Percentiles rank a stretch among this genome's conserved stretches.
These are phyloP conservation scores for Epistrophe grossulariae DNA, from an alignment of 2,888 invertebrate genomes.

Conservation along the genomic window DNA sequence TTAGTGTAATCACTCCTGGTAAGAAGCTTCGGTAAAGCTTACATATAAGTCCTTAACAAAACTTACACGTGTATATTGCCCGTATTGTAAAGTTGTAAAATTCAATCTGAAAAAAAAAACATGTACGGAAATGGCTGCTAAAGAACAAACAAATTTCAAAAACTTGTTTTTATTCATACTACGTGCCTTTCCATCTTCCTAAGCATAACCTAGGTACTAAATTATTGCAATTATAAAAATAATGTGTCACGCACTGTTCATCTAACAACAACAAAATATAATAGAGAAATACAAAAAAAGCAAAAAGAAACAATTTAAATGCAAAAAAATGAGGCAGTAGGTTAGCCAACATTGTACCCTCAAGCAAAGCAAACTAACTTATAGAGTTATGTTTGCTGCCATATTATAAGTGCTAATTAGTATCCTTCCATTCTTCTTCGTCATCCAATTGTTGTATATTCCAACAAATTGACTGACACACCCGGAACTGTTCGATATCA, in stretches of 20 bases:
- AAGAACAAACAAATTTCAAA: no score
- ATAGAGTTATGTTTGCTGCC: neutral
- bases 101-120: no score
- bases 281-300: neutral
- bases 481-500: constrained; percentile 57
- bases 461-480: constrained; percentile 42
- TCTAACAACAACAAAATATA: neutral
- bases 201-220: no score
- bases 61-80: no score
- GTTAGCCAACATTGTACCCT: neutral
- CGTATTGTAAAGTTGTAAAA: no score
- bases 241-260: neutral
- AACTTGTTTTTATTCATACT: no score
- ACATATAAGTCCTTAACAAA: no score
- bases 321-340: neutral
- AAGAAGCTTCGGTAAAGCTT: no score
- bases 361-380: neutral
- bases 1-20: no score
- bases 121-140: no score
- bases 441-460: neutral
- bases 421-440: neutral
- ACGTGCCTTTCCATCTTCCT: no score
- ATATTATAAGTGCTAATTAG: neutral
- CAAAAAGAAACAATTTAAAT: neutral
- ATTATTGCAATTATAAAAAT: no score